Evolutionary conservation across 2,113 vertebrate genomes (phyloP).

Genomic region (Acrocephalus kingi): DNA sequence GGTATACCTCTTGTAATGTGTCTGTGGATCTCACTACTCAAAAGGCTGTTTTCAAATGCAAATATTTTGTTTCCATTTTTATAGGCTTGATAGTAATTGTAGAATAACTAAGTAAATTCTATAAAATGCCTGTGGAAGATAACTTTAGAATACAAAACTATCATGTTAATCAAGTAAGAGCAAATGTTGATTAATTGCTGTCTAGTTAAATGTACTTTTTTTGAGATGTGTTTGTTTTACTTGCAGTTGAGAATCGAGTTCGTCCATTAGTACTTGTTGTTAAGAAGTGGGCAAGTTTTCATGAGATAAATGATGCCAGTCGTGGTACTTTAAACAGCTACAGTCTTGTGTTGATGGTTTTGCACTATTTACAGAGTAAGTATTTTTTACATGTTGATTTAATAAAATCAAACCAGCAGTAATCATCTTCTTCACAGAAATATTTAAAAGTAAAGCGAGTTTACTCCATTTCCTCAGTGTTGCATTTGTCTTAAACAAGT

Average conservation of each 20-base stretch:
- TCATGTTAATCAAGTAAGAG: neutral
- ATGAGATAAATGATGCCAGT: slow-evolving; percentile 94
- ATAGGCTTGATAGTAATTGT: neutral
- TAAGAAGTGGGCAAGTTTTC: slow-evolving; percentile 93
- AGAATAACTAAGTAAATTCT: neutral
- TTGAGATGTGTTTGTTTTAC: slow-evolving; percentile 62
- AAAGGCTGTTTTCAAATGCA: neutral
- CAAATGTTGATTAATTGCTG: neutral
- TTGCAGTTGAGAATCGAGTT: slow-evolving; percentile 90
- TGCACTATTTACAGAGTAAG: slow-evolving; percentile 99
- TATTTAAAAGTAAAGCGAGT: neutral
- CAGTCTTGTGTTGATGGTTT: slow-evolving; percentile 93
- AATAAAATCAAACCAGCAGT: neutral
- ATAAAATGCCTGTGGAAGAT: neutral
- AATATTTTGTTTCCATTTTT: neutral
- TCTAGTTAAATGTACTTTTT: neutral
- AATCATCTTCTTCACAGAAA: neutral
- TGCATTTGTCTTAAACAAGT: neutral
- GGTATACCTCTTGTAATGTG: neutral
- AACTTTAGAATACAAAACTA: neutral
- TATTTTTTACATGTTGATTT: slow-evolving; percentile 25
- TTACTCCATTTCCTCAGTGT: neutral
- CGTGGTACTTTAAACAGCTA: slow-evolving; percentile 97
- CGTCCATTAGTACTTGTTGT: slow-evolving; percentile 89
- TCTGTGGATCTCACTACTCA: neutral